Evolutionary conservation across 2,113 vertebrate genomes (phyloP), one percentile per base, ranked within the genome.

Genomic region (Hepsetus odoe): DNA sequence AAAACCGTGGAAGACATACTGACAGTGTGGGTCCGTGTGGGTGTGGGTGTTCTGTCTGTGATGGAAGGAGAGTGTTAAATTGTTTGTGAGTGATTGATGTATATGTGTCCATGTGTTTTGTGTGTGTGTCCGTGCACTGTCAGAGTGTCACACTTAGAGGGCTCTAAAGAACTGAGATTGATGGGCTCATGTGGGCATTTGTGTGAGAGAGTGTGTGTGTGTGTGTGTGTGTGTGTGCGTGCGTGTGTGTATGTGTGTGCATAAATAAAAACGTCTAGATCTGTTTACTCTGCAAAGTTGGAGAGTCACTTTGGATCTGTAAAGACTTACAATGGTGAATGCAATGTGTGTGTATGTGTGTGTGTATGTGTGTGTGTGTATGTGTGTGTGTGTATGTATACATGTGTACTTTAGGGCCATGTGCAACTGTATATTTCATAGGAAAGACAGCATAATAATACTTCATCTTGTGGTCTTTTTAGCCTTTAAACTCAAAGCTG

Each of bases 1-100:
- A 72, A 70, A 72, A 72, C 68, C 59, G 32, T 72, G 46, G 68
- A 79, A 79, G 68, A 79, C 58, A 65, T 65, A 53, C 59, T 72
- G 77, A 79, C 77, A 72, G 49, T 46, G 20, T 38, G 11, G 35
- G 30, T 65, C 2, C 56, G 46, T 73, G 55, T 67, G 49, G 46
- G 49, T 76, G 66, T 80, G 49, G 62, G 28, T 51, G 26, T 69
- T 49, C 11, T 4, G 14, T 62, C 20, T 46, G 14, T 33, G 14
- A 3, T 51, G 1, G 38, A 32, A 28, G 6, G 55, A 6, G 18
- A 13, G 65, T 14, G 51, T 42, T 18, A 40, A 26, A 20, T 24
- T 26, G 28, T 32, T 49, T 58, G 53, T 69, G 26, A n/a, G n/a
- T 30, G 46, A 53, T 20, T 44, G 8, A 49, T 76, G 6, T 51